Conservation (phyloP, 1,140 invertebrate species). For the Phortica variegata region DNA sequence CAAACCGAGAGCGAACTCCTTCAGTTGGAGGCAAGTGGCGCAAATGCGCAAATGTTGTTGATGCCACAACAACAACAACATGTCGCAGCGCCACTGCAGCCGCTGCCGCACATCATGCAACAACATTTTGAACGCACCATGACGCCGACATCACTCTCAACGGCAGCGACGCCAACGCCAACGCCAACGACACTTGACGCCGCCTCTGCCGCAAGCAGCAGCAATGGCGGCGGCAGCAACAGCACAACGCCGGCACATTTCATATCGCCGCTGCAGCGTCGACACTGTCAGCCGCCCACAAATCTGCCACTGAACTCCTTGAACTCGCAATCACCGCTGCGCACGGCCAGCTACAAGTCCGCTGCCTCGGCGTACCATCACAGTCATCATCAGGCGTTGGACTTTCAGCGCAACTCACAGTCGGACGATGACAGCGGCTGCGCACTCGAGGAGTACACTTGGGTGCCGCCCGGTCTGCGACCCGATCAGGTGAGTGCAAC, state of each 20-base stretch:
- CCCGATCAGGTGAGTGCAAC: slow-evolving; percentile 82
- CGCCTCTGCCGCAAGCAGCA: slow-evolving; percentile 27
- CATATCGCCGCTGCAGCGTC: slow-evolving; percentile 44
- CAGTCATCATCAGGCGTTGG: slow-evolving; percentile 58
- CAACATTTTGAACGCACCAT: slow-evolving; percentile 18
- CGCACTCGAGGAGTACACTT: slow-evolving; percentile 95
- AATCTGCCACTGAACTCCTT: slow-evolving; percentile 49
- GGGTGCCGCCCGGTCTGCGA: slow-evolving; percentile 93
- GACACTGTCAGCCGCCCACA: slow-evolving; percentile 47
- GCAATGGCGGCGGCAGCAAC: slow-evolving; percentile 26
- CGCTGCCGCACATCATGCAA: slow-evolving; percentile 8
- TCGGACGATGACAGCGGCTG: slow-evolving; percentile 97
- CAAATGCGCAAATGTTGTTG: neutral
- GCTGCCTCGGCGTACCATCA: slow-evolving; percentile 37
- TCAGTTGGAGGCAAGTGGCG: slow-evolving; percentile 45
- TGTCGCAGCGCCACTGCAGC: slow-evolving; percentile 8
- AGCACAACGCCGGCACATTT: slow-evolving; percentile 34
- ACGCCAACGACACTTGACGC: slow-evolving; percentile 31
- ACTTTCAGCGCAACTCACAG: slow-evolving; percentile 86
- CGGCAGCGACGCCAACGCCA: slow-evolving; percentile 10
- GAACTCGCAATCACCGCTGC: slow-evolving; percentile 38
- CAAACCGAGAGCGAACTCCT: slow-evolving; percentile 52
- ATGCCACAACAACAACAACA: slow-evolving; percentile 19
- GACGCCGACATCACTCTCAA: slow-evolving; percentile 12
- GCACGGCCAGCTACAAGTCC: slow-evolving; percentile 43